These are phyloP conservation scores for Clitarchus hookeri DNA, from an alignment of 2,888 invertebrate species.

Conservation along the genomic window DNA sequence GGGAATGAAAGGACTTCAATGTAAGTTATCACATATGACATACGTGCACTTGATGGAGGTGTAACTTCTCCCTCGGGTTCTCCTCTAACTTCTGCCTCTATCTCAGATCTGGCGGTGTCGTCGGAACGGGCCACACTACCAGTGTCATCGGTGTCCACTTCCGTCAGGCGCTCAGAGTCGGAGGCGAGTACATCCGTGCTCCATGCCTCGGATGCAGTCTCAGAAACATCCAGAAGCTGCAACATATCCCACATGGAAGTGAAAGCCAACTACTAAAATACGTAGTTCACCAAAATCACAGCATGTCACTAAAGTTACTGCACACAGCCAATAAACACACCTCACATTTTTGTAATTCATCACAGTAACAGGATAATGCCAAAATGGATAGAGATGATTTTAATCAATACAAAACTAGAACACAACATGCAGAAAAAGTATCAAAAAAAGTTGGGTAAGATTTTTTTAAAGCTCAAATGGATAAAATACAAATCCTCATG, in stretches of 20 bases:
- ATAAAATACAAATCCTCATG: no score
- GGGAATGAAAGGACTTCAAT: background rate
- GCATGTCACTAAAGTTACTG: no score
- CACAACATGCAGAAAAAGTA: no score
- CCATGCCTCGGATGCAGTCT: conserved; percentile 97
- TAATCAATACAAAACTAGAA: no score
- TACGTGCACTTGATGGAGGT: conserved; percentile 47
- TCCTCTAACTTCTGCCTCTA: conserved; percentile 53
- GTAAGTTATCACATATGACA: background rate
- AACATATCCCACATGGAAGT: background rate
- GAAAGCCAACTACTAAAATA: background rate
- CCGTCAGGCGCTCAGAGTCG: conserved; percentile 88
- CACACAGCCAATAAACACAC: no score
- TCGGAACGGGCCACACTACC: conserved; percentile 74
- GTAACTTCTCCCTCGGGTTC: conserved; percentile 57
- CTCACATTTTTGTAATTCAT: no score
- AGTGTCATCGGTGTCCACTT: conserved; percentile 75
- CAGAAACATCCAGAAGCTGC: conserved; percentile 73
- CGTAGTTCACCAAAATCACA: no score
- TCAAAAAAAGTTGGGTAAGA: no score
- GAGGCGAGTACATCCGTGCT: conserved; percentile 94
- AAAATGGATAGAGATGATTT: no score
- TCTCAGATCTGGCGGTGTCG: conserved; percentile 68
- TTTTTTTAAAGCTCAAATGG: no score
- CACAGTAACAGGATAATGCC: no score